Conservation (phyloP, 2,888 invertebrate species). For the Pseudoips prasinana region DNA sequence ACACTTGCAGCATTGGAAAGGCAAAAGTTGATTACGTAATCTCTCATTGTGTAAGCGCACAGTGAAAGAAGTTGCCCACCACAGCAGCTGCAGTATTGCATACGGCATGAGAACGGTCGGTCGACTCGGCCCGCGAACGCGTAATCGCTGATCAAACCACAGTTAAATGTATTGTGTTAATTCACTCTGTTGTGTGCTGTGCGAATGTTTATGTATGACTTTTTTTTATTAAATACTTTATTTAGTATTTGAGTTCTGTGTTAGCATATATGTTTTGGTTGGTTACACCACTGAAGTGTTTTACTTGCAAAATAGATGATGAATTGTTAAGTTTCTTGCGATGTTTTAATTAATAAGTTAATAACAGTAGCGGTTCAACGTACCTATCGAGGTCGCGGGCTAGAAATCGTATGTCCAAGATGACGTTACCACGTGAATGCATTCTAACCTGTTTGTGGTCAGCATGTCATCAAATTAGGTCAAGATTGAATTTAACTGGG, state of each 20-base stretch:
- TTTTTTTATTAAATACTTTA: conserved; percentile 6
- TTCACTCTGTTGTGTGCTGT: conserved; percentile 20
- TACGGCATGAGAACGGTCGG: conserved; percentile 49
- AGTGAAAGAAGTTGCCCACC: conserved; percentile 67
- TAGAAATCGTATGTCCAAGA: too few species aligned
- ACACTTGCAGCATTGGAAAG: conserved; percentile 67
- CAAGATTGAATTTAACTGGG: too few species aligned
- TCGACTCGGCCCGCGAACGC: conserved; percentile 37
- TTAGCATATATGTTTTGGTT: not conserved
- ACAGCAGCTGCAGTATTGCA: conserved; percentile 61
- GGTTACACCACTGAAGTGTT: too few species aligned
- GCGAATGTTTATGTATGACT: conserved; percentile 31
- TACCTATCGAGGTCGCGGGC: too few species aligned
- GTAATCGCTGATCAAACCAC: conserved; percentile 17
- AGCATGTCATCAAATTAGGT: too few species aligned
- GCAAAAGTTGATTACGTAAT: conserved; percentile 65
- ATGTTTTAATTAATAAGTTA: too few species aligned
- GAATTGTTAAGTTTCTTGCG: too few species aligned
- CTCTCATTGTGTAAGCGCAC: conserved; percentile 63
- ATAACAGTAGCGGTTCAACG: too few species aligned
- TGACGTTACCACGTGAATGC: conserved; percentile 8
- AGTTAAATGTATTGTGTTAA: conserved; percentile 32
- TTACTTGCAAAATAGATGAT: too few species aligned
- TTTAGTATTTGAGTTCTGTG: conserved; percentile 10
- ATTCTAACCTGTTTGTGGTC: conserved; percentile 5